A percentile compares a stretch with the other conserved stretches of the same genome.
These are phyloP conservation scores for Pseudanteris insignis DNA, from an alignment of 2,888 invertebrate species.

Conservation along the genomic window DNA sequence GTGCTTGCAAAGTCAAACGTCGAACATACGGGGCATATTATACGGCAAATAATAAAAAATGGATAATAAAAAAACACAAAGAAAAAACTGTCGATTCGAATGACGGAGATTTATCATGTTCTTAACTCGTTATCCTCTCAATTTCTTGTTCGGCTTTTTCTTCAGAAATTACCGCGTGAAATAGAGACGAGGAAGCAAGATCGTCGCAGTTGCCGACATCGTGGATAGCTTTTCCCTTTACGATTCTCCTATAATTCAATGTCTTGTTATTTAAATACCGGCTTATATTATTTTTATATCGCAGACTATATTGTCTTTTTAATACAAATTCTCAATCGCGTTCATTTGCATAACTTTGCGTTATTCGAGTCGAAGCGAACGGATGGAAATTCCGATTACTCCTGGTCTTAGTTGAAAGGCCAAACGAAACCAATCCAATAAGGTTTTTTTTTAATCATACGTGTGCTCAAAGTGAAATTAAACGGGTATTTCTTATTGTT, in stretches of 20 bases:
- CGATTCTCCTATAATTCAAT: neutral
- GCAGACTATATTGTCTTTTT: no score
- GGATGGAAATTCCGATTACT: no score
- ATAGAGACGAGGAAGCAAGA: constrained; percentile 1
- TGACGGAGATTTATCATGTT: constrained; percentile 42
- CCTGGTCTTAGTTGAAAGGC: no score
- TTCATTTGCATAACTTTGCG: no score
- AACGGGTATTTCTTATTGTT: no score
- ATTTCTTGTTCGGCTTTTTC: constrained; percentile 29
- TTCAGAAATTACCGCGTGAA: constrained; percentile 9
- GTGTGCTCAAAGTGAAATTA: no score
- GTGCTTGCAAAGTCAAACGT: constrained; percentile 43
- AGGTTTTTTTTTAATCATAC: no score
- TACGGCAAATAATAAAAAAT: constrained; percentile 25
- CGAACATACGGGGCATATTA: constrained; percentile 35
- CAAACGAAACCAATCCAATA: no score
- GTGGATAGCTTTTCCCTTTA: constrained; percentile 11
- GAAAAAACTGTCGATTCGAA: constrained; percentile 33
- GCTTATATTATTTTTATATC: no score
- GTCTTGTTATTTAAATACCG: no score
- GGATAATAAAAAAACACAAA: constrained; percentile 8
- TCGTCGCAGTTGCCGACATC: constrained; percentile 3
- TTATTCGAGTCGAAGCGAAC: no score
- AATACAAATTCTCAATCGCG: no score
- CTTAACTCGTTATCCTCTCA: constrained; percentile 28